Conservation (phyloP, 2,797 vertebrate species). For the Peromyscus attwateri region DNA sequence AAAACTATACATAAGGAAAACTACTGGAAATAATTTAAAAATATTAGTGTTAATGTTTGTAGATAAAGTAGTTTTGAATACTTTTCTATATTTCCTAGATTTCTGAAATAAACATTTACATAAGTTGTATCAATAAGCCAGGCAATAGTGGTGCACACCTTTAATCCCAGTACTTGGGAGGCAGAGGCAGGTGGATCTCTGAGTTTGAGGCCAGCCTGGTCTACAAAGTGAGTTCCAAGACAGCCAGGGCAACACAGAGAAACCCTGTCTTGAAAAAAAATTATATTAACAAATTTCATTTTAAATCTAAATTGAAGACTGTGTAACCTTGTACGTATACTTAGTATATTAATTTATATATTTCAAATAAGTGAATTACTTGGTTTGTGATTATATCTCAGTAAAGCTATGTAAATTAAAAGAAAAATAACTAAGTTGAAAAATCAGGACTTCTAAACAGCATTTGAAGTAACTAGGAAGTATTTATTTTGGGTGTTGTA, state of each 20-base stretch:
- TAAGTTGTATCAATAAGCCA: neutral
- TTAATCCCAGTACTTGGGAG: neutral
- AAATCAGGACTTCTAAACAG: conserved; percentile 16
- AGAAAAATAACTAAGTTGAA: conserved; percentile 9
- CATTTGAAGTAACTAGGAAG: conserved; percentile 40
- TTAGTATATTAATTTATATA: conserved; percentile 33
- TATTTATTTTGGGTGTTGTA: conserved; percentile 41
- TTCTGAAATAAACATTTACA: conserved; percentile 8
- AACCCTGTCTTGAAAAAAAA: neutral
- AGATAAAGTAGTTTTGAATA: conserved; percentile 33
- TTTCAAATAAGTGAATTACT: conserved; percentile 46
- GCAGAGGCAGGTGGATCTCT: neutral
- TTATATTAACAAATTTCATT: conserved; percentile 19
- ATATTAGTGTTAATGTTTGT: conserved; percentile 12
- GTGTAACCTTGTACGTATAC: neutral
- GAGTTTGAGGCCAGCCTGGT: neutral
- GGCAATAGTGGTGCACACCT: neutral
- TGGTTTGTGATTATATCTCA: conserved; percentile 16
- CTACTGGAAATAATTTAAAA: neutral
- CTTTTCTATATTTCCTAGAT: conserved; percentile 53
- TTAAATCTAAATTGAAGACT: conserved; percentile 55
- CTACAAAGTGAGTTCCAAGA: neutral
- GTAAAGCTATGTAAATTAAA: conserved; percentile 5
- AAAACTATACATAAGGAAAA: conserved; percentile 6
- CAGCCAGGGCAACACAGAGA: neutral